Percentiles rank a stretch among this genome's conserved stretches.
phyloP scores from a whole-genome alignment of 2,113 vertebrate genomes.

The Grammomys dolichurus region DNA sequence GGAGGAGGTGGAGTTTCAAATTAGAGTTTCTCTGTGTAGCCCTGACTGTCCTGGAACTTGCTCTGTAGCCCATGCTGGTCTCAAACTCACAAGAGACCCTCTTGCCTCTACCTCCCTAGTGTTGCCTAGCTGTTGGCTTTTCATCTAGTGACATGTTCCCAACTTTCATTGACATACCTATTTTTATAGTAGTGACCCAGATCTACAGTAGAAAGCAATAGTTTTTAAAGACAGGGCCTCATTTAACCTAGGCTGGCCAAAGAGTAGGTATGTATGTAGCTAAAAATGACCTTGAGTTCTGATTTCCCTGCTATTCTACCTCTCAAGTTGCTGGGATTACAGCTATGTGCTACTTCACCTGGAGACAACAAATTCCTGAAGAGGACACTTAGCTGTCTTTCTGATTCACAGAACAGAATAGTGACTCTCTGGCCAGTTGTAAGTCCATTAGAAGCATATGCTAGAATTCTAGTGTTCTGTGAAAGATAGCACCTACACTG shows the following conservation, averaged over 20 bases:
- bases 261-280: background rate
- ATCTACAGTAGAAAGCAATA: background rate
- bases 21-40: background rate
- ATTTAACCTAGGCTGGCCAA: background rate
- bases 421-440: background rate
- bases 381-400: background rate
- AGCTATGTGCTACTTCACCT: background rate
- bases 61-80: background rate
- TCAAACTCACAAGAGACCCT: background rate
- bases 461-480: background rate
- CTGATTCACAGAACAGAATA: background rate
- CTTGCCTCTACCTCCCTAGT: background rate
- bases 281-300: background rate
- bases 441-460: background rate
- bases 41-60: background rate
- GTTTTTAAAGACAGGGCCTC: background rate
- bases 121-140: background rate
- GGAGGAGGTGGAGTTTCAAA: background rate
- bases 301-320: background rate
- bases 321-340: background rate
- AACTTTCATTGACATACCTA: background rate
- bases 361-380: background rate
- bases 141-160: background rate
- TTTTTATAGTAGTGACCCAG: background rate
- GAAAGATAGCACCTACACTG: background rate